Base-by-base conservation (phyloP, 1,140 invertebrate genomes). In the Sminthurides bifidus region DNA sequence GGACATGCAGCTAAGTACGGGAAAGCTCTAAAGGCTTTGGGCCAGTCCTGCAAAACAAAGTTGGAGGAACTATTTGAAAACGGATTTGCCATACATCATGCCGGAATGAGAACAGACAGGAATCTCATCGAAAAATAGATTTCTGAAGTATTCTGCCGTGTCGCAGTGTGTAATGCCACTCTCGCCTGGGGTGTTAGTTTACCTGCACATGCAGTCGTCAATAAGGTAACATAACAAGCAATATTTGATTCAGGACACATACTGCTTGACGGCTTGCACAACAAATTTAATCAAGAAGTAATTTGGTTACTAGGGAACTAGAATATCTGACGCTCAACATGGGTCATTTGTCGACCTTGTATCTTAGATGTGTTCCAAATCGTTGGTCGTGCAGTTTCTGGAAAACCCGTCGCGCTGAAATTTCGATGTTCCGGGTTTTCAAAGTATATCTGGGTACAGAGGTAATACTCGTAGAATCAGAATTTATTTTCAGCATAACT, bases 121-220 rank as follows among this genome's bases (percentile, higher is more conserved):
- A 82, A 80, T 65, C 68, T 90, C 66, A 84, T 95, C 0, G 92
- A 96, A 70, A 87, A 87, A 68, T 83, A 85, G 63, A 96, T 96
- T 69, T 71, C 79, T 0, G 83, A 87, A 52, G 95, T 94, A 1
- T 74, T 84, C 52, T 85, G 98, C 35, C 91, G 90, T 68, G 91
- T 97, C 3, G 73, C 99, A 1, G 87, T 94, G 10, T 98, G 94
- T 72, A 99, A 96, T 0, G 88, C 95, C 1, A 99, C 96, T 0
- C 74, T 99, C 10, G 96, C 96, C 24, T 99, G 96, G 96, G 96
- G 96, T 64, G 94, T 99, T 0, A 99, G 99, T 75, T 75, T 99
- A 59, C 95, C 95, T 0, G 95, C 94, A 0, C 92, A 97, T 73
- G 92, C 89, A 52, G 95, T 98, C 56, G 84, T 98, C 45, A 98